phyloP scores from a whole-genome alignment of 2,888 invertebrate species.

The Erebia ligea region DNA sequence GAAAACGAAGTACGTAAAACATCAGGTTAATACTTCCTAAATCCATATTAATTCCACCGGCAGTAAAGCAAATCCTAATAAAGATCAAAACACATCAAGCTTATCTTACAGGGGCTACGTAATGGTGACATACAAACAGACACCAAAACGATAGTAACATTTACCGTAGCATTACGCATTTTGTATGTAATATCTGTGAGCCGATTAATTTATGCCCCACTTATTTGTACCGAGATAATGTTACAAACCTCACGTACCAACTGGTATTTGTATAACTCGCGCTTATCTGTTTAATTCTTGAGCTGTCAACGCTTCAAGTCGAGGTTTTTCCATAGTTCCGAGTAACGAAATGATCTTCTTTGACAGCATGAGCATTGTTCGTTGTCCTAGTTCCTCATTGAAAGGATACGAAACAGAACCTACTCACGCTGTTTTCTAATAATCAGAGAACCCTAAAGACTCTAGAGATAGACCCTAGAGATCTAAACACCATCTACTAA shows the following conservation, averaged over 20 bases:
- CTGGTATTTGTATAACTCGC: slow-evolving; percentile 70
- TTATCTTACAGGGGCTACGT: slow-evolving; percentile 57
- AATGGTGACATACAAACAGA: slow-evolving; percentile 63
- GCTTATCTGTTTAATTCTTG: slow-evolving; percentile 82
- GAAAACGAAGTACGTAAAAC: neutral
- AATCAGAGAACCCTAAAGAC: too few species aligned
- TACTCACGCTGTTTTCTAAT: too few species aligned
- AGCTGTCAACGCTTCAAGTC: slow-evolving; percentile 65
- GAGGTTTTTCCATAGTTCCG: slow-evolving; percentile 29
- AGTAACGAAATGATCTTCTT: slow-evolving; percentile 14
- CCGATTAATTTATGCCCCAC: slow-evolving; percentile 76
- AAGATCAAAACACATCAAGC: slow-evolving; percentile 40
- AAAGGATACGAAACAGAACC: too few species aligned
- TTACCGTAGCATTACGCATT: slow-evolving; percentile 71
- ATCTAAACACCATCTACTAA: too few species aligned
- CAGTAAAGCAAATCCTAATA: slow-evolving; percentile 37
- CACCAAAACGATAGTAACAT: slow-evolving; percentile 72
- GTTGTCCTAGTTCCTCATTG: neutral
- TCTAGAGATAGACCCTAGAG: too few species aligned
- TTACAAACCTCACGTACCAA: slow-evolving; percentile 58
- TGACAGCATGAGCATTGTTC: slow-evolving; percentile 11
- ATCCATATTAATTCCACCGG: slow-evolving; percentile 31
- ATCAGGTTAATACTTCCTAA: slow-evolving; percentile 7
- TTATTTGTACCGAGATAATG: slow-evolving; percentile 76
- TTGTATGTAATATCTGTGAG: slow-evolving; percentile 68